Evolutionary conservation across 2,888 invertebrate genomes (phyloP), one percentile per base, ranked within the genome.

Genomic region (Himalopsyche japonica): DNA sequence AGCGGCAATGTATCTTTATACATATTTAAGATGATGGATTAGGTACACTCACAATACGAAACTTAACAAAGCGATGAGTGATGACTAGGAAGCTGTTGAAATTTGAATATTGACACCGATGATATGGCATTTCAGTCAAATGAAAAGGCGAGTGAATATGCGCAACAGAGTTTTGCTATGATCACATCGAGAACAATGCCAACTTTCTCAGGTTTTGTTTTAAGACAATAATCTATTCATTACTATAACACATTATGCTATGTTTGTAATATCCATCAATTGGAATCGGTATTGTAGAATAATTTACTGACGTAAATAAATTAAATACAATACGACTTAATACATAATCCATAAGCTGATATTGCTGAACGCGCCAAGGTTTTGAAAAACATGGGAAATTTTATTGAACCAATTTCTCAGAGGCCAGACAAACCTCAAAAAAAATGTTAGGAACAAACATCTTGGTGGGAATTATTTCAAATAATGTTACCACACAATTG

Each of bases 121-220:
- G 70, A 70, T 70, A 70, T 70, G 70, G 70, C 8, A 27, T 15
- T 70, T 30, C 70, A 70, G 70, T 24, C 8, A 27, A 70, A 27
- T 70, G 24, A 70, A 70, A 70, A 70, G 70, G 7, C 70, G 30
- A 27, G 24, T 70, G 70, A 24, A 1, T 24, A 3, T 70, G 27
- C 30, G 57, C 57, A n/a, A 57, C 57, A 57, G 24, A 57, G 2
- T 70, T 70, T 70, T 70, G 27, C 20, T 27, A 70, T 70, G 27
- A 43, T 77, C 77, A 77, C 43, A 37, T 18, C 10, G 18, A 43
- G 43, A 77, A 77, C 77, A 77, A 77, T 77, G 34, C 77, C 10
- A 77, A 77, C 77, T 77, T 77, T 77, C 77, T 37, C 77, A 24
- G 43, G 37, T 77, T 77, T 77, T 77, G 77, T 77, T 77, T 77